Evolutionary conservation across 2,888 invertebrate species (phyloP).

Genomic region (Noctua janthe): DNA sequence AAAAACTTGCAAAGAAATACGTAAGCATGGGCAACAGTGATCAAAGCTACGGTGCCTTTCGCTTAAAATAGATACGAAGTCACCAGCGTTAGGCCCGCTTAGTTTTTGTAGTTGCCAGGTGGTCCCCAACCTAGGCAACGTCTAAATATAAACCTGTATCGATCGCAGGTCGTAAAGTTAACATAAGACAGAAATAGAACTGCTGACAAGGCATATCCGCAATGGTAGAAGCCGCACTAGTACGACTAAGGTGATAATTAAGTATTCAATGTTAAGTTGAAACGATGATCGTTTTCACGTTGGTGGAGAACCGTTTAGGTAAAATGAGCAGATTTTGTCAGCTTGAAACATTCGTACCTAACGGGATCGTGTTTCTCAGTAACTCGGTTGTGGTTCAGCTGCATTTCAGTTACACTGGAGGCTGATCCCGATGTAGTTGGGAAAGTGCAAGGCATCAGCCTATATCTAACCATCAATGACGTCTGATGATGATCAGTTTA

Average conservation of each 20-base stretch:
- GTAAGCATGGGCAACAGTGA: too few species aligned
- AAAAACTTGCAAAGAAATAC: too few species aligned
- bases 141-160: conserved; percentile 28
- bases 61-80: conserved; percentile 4
- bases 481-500: not conserved
- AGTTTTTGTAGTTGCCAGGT: not conserved
- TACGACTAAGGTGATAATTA: conserved; percentile 2
- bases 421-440: not conserved
- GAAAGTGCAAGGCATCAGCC: not conserved
- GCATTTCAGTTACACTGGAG: not conserved
- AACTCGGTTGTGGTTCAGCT: not conserved
- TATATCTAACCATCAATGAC: not conserved
- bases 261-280: conserved; percentile 2
- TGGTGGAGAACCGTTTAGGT: not conserved
- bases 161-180: conserved; percentile 17
- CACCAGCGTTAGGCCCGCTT: not conserved
- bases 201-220: not conserved
- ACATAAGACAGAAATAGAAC: conserved; percentile 21
- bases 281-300: conserved; percentile 4
- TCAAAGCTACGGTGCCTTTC: not conserved
- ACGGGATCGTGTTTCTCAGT: not conserved
- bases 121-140: not conserved
- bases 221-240: conserved; percentile 44
- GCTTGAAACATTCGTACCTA: not conserved
- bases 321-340: not conserved